These are phyloP conservation scores for Pseudotriccus pelzelni DNA, from an alignment of 2,797 vertebrate species.

Conservation along the genomic window DNA sequence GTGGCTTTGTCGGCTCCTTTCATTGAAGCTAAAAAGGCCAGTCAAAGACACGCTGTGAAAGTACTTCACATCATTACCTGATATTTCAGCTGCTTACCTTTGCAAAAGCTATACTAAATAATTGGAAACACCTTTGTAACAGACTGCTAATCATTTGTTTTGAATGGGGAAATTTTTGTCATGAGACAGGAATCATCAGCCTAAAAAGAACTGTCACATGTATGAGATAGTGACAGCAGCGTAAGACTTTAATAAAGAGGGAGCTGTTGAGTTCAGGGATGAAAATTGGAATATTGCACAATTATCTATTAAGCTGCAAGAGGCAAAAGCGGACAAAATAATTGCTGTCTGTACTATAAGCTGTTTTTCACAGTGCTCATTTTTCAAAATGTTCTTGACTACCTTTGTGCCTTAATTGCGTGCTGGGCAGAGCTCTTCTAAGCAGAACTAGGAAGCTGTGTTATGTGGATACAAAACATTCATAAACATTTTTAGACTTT, in stretches of 20 bases:
- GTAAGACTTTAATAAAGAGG: background rate
- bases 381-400: background rate
- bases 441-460: background rate
- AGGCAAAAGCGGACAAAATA: background rate
- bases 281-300: background rate
- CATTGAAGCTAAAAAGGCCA: background rate
- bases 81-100: background rate
- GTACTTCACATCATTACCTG: background rate
- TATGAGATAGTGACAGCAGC: background rate
- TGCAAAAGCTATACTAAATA: background rate
- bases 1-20: background rate
- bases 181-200: background rate
- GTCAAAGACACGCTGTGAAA: background rate
- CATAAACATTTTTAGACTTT: background rate
- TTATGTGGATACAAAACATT: background rate
- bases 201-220: background rate
- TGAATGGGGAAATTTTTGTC: background rate
- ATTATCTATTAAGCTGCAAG: background rate
- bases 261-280: background rate
- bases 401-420: background rate
- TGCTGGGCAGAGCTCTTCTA: background rate
- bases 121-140: background rate
- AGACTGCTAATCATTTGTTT: background rate
- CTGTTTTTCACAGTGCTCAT: background rate
- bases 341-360: background rate